Evolutionary conservation across 2,113 vertebrate genomes (phyloP), one percentile per base, ranked within the genome.

Genomic region (Pseudolaguvia tuberculata): DNA sequence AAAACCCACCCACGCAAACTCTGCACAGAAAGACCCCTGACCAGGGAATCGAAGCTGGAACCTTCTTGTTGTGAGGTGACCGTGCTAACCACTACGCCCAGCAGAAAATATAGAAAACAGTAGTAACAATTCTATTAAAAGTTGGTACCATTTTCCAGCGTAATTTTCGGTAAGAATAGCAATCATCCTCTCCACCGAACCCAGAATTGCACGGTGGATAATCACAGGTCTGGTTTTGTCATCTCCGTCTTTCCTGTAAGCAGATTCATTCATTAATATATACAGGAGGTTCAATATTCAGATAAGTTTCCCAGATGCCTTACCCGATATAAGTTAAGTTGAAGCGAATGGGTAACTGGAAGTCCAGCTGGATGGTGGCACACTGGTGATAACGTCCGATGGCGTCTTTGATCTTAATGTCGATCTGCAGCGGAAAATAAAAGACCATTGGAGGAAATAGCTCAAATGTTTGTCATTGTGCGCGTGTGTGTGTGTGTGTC

Each of bases 291-390:
- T 35, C 20, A 73, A 9, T 61, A 61, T 61, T 39, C 1, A 11
- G 29, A 17, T 27, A 48, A 31, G 10, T 4, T 0, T 13, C n/a
- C 17, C 7, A 14, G 10, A 1, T 75, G 73, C 91, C 94, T 94
- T 86, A 99, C 96, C 94, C 93, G 56, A 96, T 92, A 15, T 95
- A 98, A 5, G 92, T 93, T 72, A 99, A 92, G 76, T 94, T 92
- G 86, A 98, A 97, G 62, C 94, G 90, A 80, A 95, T 86, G 1
- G 96, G 96, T 11, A 99, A 90, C 73, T 99, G 96, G 86, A 99
- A 98, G 88, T 99, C 96, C 73, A 99, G 91, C 25, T 99, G 96
- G 83, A 98, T 92, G 58, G 96, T 97, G 55, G 94, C 96, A 84
- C 95, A 99, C 0, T 99, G 96, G 84, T 99, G 96, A 85, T 94